Evolutionary conservation across 2,888 invertebrate genomes (phyloP), one percentile per base, ranked within the genome.

Genomic region (Tetranychus piercei): DNA sequence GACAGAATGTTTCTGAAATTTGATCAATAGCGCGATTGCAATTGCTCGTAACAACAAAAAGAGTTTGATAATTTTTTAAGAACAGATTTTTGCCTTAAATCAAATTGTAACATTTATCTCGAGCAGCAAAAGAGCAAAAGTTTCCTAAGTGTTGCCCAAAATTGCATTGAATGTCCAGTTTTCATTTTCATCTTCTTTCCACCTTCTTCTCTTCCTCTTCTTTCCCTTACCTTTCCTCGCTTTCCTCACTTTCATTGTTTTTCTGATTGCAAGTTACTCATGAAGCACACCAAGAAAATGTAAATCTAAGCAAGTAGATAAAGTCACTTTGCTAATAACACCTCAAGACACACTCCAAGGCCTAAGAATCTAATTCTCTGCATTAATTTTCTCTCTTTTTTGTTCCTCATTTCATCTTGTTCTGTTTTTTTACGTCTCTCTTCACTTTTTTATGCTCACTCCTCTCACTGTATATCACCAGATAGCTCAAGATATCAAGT

Each of bases 261-360:
- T 45, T 55, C 2, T 15, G 15, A 55, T 15, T 55, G 9, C 55
- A 55, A 55, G 9, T 15, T 15, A 55, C 55, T 55, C 9, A 55
- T 15, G 2, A 55, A 55, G 6, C 9, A 15, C 11, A 55, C 9
- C 11, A 55, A 15, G 55, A 55, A 55, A 55, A 55, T 55, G 69
- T 69, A 23, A 69, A 69, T 69, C 69, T 23, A 11, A 11, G 11
- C 69, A 69, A 69, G 69, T 69, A 55, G 55, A 55, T 55, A 55
- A 55, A 55, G 55, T 55, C 55, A 55, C 55, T 55, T 55, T 55
- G 55, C n/a, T 67, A 67, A n/a, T 67, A 67, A 22, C 23, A 69
- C 69, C 34, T 23, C 69, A 22, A 69, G 69, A 55, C 55, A 55
- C 55, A 55, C 55, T 55, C 15, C 55, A 55, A 55, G n/a, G 20